Percentiles rank a stretch among this genome's conserved stretches.
Conservation (phyloP, 2,888 invertebrate genomes). For the Oligia strigilis region DNA sequence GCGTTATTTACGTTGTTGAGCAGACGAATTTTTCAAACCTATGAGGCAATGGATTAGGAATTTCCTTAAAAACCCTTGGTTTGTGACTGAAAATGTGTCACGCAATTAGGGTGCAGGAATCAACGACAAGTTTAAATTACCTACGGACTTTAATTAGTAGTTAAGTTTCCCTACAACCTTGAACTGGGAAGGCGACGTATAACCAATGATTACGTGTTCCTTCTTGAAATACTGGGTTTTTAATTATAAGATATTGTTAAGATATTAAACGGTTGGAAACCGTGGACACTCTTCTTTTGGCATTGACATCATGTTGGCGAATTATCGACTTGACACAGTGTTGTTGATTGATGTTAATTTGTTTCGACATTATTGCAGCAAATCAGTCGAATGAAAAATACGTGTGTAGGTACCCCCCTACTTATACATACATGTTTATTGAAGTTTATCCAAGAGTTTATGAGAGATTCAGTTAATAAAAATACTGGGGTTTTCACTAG, state of each 20-base stretch:
- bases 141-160: not conserved
- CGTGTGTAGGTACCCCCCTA: not conserved
- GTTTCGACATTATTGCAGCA: slow-evolving; percentile 26
- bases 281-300: not conserved
- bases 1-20: not conserved
- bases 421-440: not conserved
- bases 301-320: slow-evolving; percentile 23
- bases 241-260: slow-evolving; percentile 5
- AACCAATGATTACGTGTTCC: not conserved
- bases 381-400: not conserved
- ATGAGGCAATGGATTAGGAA: not conserved
- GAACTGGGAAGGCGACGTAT: not conserved
- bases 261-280: not conserved
- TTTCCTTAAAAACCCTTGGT: not conserved
- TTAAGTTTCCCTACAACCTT: slow-evolving; percentile 1
- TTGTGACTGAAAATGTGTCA: not conserved
- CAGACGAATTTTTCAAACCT: not conserved
- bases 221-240: slow-evolving; percentile 5
- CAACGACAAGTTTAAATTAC: slow-evolving; percentile 1
- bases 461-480: not conserved
- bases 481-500: not conserved
- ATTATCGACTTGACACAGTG: slow-evolving; percentile 30
- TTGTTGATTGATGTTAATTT: slow-evolving; percentile 41
- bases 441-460: not conserved
- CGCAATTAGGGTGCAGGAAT: not conserved